Evolutionary conservation across 2,888 invertebrate species (phyloP), one percentile per base, ranked within the genome.

Genomic region (Brachypterus glaber): DNA sequence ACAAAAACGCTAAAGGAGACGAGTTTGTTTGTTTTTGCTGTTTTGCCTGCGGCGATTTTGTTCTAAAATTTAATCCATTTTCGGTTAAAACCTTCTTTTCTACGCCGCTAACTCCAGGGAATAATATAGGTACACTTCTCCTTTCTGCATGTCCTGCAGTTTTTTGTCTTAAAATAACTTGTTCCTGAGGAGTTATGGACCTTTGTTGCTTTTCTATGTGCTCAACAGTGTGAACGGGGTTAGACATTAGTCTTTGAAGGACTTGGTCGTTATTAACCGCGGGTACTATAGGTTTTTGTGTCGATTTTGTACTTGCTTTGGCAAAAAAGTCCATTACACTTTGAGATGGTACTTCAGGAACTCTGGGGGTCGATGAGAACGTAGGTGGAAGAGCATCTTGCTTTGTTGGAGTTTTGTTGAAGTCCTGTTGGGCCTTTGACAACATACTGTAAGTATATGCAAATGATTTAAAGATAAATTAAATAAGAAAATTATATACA

Each of bases 311-410:
- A 32, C 77, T 74, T 9, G 82, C 83, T 62, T 82, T 82, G 2
- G 87, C 86, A 58, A 89, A 88, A 63, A 89, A 89, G 60, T 88
- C 86, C 76, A 86, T 81, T 2, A 89, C 88, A 63, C 86, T 87
- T 57, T 83, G 80, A 0, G 86, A 82, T 2, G 86, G 77, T 52
- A 79, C 76, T 51, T 83, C 83, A 2, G 77, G 75, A 34, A 76
- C 74, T 41, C 76, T 67, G 2, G 71, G 70, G 2, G 73, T 72
- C 5, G 69, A 63, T 17, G 50, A 48, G 41, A 49, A 51, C 24
- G 47, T 45, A 25, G 48, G 43, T n/a, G 57, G 66, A 49, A 33
- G 33, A 1, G 46, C 43, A 12, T 64, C 63, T 30, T 54, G 51
- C 44, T 59, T 59, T 36, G 60, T 60, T 43, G 70, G 59, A 44